These are phyloP conservation scores for Ypsolopha scabrella DNA, from an alignment of 2,888 invertebrate species.

Conservation along the genomic window DNA sequence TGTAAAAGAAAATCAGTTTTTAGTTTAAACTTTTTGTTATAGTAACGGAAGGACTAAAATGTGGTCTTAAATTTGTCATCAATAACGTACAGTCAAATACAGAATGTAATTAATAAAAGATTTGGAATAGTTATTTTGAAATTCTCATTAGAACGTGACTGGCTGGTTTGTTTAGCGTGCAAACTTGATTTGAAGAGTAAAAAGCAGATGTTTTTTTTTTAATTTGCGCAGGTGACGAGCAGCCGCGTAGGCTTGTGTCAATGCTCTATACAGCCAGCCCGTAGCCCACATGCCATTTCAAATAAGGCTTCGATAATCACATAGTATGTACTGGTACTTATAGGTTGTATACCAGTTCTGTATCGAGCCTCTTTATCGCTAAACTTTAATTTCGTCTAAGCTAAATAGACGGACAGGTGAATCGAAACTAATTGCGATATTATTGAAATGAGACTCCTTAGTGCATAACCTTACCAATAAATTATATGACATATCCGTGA, in stretches of 20 bases:
- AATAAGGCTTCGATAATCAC: slow-evolving; percentile 65
- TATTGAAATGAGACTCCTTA: too few species aligned
- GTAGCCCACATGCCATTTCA: slow-evolving; percentile 65
- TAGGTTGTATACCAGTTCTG: neutral
- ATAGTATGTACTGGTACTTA: slow-evolving; percentile 26
- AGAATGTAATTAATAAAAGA: slow-evolving; percentile 1
- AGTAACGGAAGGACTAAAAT: slow-evolving; percentile 24
- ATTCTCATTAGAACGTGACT: slow-evolving; percentile 12
- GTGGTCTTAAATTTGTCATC: slow-evolving; percentile 19
- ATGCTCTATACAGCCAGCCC: slow-evolving; percentile 54
- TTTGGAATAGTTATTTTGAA: slow-evolving; percentile 10
- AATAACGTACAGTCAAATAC: neutral
- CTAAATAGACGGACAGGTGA: neutral
- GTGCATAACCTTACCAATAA: too few species aligned
- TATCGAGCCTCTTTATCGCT: neutral
- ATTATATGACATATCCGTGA: too few species aligned
- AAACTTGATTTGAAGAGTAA: slow-evolving; percentile 47
- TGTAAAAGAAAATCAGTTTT: slow-evolving; percentile 29
- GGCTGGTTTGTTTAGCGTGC: slow-evolving; percentile 23
- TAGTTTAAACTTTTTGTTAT: slow-evolving; percentile 6
- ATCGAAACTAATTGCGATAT: neutral
- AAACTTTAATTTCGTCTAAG: neutral
- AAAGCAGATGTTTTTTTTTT: slow-evolving; percentile 41
- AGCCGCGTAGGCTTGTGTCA: slow-evolving; percentile 64
- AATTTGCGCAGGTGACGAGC: slow-evolving; percentile 58